Evolutionary conservation across 2,797 vertebrate genomes (phyloP).

Genomic region (Sphaeramia orbicularis): DNA sequence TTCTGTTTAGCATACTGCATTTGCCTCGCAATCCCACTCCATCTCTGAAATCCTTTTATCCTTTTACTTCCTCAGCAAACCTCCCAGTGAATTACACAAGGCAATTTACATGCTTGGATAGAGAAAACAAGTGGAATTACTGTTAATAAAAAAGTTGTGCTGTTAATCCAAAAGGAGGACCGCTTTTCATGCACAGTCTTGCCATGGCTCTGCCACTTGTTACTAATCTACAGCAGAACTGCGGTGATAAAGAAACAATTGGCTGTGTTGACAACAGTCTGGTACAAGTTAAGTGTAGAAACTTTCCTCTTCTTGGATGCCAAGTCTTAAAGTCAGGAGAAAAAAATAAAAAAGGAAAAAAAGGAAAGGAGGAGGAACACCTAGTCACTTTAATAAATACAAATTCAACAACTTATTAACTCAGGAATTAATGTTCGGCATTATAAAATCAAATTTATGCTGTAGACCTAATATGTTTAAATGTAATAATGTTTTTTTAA

Average conservation of each 20-base stretch:
- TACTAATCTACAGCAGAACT: slow-evolving; percentile 67
- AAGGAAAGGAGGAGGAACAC: neutral
- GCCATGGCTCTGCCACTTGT: slow-evolving; percentile 44
- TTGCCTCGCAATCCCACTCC: slow-evolving; percentile 40
- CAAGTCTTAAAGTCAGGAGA: neutral
- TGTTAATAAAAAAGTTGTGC: slow-evolving; percentile 59
- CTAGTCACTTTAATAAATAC: neutral
- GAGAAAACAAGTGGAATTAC: slow-evolving; percentile 75
- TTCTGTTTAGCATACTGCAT: slow-evolving; percentile 39
- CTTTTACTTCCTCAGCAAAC: slow-evolving; percentile 63
- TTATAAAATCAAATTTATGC: slow-evolving; percentile 52
- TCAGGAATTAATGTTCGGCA: slow-evolving; percentile 43
- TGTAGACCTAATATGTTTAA: slow-evolving; percentile 56
- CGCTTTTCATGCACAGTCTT: slow-evolving; percentile 35
- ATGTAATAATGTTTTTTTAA: slow-evolving; percentile 57
- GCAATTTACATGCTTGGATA: slow-evolving; percentile 70
- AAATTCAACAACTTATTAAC: slow-evolving; percentile 36
- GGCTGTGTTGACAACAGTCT: slow-evolving; percentile 23
- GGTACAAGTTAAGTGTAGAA: slow-evolving; percentile 13
- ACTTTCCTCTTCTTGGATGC: slow-evolving; percentile 3
- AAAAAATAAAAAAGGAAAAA: neutral
- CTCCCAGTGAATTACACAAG: slow-evolving; percentile 66
- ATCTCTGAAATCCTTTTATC: slow-evolving; percentile 66
- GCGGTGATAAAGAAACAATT: slow-evolving; percentile 25
- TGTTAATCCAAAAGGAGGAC: slow-evolving; percentile 61